Evolutionary conservation across 2,888 invertebrate species (phyloP), one percentile per base, ranked within the genome.

Genomic region (Amblyjoppa fuscipennis): DNA sequence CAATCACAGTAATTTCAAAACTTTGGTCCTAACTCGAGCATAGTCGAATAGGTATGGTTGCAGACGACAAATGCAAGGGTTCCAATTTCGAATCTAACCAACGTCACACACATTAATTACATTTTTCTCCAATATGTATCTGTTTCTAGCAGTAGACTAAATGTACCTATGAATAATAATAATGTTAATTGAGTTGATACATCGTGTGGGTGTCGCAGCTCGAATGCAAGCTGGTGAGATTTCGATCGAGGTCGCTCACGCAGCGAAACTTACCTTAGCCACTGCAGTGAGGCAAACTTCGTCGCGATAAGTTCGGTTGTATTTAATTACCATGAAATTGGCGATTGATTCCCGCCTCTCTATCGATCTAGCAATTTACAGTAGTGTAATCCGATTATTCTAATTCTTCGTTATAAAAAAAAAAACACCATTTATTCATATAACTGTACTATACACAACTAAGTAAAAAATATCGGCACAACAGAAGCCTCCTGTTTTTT

Each of bases 391-490:
- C 45, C 4, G 45, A 49, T 49, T 49, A 11, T 3, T 49, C 45
- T 4, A 49, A 16, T 49, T 49, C 16, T 49, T 49, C 45, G 45
- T 49, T 49, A 49, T 4, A 3, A 59, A 53, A 28, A 20, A 61
- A 61, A 53, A 73, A 73, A 49, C 6, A 45, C 25, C 38, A 71
- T 28, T 56, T 41, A 38, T 69, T 51, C 25, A 11, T 70, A 16
- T 6, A 25, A 59, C 5, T 70, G 38, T 76, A 70, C 51, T 51
- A 2, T n/a, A 61, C 13, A 28, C 13, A 11, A 20, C 34, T 13
- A 2, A 53, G 53, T 53, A 66, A 76, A 45, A 66, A 51, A 66
- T 66, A 66, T 51, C 25, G 6, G 51, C 51, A 51, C 25, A 49
- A 25, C 25, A 31, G 25, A 20, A 68, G 9, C 25, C 51, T 7